Evolutionary conservation across 2,113 vertebrate species (phyloP), one percentile per base, ranked within the genome.

Genomic region (Strix aluco): DNA sequence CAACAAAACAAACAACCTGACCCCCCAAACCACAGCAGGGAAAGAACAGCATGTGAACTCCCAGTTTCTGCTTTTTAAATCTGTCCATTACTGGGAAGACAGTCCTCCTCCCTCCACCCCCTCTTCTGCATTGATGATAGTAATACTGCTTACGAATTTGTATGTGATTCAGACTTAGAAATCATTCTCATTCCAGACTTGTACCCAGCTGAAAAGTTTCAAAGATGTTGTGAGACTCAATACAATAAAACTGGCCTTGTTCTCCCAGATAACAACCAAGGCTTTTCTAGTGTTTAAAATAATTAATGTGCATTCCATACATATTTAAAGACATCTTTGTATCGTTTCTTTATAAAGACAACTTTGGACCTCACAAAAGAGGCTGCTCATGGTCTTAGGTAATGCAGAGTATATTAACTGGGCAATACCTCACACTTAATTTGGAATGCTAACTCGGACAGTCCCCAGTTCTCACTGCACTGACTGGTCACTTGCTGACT

Each of bases 281-380:
- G 65, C 73, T 65, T 89, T 84, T 92, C 67, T 38, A 44, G 59
- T 9, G 73, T 87, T 87, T 81, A 40, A 92, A 87, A 67, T 79
- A 61, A 87, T 77, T 46, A 72, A 49, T 80, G 87, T 23, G 1
- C 83, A 97, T 89, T 72, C 88, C 78, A 70, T 58, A 83, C 81
- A 72, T 91, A 81, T 75, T 81, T 89, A 87, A 92, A 91, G 62
- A 52, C n/a, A 91, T 89, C 25, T 93, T 67, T 81, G 55, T 40
- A 84, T 86, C 17, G 1, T 36, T 93, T 91, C 93, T 92, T 90
- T 91, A 74, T 40, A 89, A 86, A 91, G 81, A 83, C 62, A 91
- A 77, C 88, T 88, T 62, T n/a, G 27, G 54, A 13, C n/a, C 38
- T 70, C 67, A 92, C 71, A 95, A 86, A 90, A 88, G 90, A 52